Evolutionary conservation across 2,797 vertebrate species (phyloP), one percentile per base, ranked within the genome.

Genomic region (Neostethus bicornis): DNA sequence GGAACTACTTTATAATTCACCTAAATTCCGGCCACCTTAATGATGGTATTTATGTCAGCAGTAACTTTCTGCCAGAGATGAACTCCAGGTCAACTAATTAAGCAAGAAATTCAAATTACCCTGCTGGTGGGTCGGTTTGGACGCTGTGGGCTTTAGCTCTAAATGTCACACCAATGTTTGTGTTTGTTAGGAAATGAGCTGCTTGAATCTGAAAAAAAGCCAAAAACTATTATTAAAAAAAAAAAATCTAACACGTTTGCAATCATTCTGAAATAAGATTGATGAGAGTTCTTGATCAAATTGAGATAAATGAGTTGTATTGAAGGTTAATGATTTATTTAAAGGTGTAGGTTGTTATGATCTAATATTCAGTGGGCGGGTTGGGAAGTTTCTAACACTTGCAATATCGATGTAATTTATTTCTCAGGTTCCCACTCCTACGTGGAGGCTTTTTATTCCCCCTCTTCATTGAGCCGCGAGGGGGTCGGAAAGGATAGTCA

Each of bases 291-390:
- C 76, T 72, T 67, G 56, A 73, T 70, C 67, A 82, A 80, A 71
- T 66, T 77, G 75, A 53, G 66, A 68, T 64, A 62, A 77, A 75
- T 75, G 23, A 44, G 71, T 65, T 74, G 73, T 66, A 58, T 70
- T 45, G 60, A 70, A 78, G 65, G 84, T 79, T 76, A 81, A 87
- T 87, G 76, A 85, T 85, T 86, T 78, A 85, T 90, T 85, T 73
- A 80, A 37, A 20, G 45, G 71, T 44, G 44, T 65, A 67, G 70
- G 68, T 70, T 85, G 72, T 82, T 88, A 37, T 88, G 75, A 87
- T 90, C 80, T 84, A 83, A 87, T 79, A 90, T 88, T 85, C 78
- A 77, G 76, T 19, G 55, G 72, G 70, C 31, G 75, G 74, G 62
- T 75, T 73, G 54, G 70, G 63, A 81, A 73, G 66, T 83, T 85